Evolutionary conservation across 2,888 invertebrate genomes (phyloP).

Genomic region (Caenorhabditis wallacei): DNA sequence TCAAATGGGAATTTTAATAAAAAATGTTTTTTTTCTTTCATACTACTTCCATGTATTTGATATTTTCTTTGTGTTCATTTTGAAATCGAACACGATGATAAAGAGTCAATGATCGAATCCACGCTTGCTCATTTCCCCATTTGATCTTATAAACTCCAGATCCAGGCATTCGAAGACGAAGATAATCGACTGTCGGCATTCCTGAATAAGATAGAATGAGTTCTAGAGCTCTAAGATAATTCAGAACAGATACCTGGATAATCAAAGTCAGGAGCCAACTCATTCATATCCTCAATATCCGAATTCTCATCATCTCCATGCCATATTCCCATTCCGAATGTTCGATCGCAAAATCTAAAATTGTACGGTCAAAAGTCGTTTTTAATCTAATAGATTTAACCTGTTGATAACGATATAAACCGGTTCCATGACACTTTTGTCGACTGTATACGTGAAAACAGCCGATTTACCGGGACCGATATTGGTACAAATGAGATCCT

Average conservation of each 20-base stretch:
- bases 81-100: slow-evolving; percentile 75
- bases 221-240: too few species aligned
- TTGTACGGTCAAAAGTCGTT: slow-evolving; percentile 35
- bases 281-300: slow-evolving; percentile 69
- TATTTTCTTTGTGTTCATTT: slow-evolving; percentile 63
- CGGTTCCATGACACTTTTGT: slow-evolving; percentile 59
- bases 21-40: not conserved
- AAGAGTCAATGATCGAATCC: slow-evolving; percentile 75
- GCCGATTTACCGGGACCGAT: slow-evolving; percentile 73
- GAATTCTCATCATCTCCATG: slow-evolving; percentile 61
- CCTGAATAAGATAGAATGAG: too few species aligned
- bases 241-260: slow-evolving; percentile 59
- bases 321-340: slow-evolving; percentile 77
- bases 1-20: slow-evolving; percentile 7
- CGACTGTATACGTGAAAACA: slow-evolving; percentile 69
- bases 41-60: slow-evolving; percentile 48
- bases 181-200: slow-evolving; percentile 76
- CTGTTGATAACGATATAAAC: slow-evolving; percentile 72
- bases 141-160: slow-evolving; percentile 74
- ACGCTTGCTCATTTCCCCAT: slow-evolving; percentile 77
- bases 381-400: slow-evolving; percentile 43
- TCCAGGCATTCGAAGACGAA: slow-evolving; percentile 69
- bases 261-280: slow-evolving; percentile 73
- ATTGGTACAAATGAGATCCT: slow-evolving; percentile 63
- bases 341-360: slow-evolving; percentile 76